Percentiles rank a stretch among this genome's conserved stretches.
Conservation (phyloP, 2,113 vertebrate genomes). For the Dasyprocta punctata region DNA sequence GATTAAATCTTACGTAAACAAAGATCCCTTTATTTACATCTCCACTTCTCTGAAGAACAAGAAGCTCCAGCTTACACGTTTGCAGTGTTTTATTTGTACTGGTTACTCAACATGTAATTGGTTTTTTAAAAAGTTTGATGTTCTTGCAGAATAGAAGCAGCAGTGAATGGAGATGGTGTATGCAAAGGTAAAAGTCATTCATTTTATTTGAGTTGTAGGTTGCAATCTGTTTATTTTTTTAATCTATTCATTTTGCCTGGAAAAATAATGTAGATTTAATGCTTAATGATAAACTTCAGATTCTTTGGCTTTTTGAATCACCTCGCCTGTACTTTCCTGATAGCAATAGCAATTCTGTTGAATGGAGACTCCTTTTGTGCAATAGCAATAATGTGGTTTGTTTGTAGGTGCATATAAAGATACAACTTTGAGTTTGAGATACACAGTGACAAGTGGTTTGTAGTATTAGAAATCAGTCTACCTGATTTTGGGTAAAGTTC, state of each 20-base stretch:
- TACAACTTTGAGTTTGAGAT: background rate
- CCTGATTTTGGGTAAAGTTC: background rate
- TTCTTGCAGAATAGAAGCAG: background rate
- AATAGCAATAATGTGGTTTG: background rate
- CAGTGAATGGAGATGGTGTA: background rate
- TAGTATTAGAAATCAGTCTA: background rate
- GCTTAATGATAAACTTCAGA: background rate
- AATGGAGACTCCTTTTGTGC: background rate
- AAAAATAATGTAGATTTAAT: background rate
- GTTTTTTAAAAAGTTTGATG: background rate
- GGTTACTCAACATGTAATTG: background rate
- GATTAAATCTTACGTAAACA: conserved; percentile 77
- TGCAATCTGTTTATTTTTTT: background rate
- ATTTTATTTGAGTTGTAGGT: background rate
- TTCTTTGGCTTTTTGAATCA: background rate
- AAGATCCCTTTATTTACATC: conserved; percentile 64
- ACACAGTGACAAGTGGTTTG: background rate
- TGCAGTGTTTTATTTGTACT: background rate
- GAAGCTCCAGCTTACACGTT: background rate
- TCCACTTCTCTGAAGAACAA: background rate
- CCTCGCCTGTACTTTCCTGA: background rate
- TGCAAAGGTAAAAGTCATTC: conserved; percentile 65
- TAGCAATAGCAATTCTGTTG: background rate
- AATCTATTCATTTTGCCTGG: background rate
- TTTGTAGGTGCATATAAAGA: background rate